Base-by-base conservation (phyloP, 2,888 invertebrate genomes). In the Gerosis bhagava region DNA sequence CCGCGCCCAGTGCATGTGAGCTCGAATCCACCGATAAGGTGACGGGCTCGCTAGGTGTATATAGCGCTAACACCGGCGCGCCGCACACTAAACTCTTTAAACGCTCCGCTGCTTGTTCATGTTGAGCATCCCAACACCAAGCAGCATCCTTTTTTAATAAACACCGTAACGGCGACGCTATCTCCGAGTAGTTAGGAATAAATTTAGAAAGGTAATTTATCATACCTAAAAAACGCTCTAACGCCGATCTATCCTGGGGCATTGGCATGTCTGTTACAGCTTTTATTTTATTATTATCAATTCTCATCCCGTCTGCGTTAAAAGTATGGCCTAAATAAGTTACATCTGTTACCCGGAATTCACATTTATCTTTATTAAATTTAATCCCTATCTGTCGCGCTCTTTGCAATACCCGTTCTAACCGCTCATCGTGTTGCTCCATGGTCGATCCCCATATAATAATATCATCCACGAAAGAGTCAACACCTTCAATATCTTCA, bases 281-380 rank as follows among this genome's bases (percentile, higher is more conserved):
- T 19, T 44, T 54, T n/a, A 57, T 10, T 35, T 51, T 57, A 29
- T 32, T 15, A 1, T n/a, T 4, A 34, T 60, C 57, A 3, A 43
- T 32, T 41, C 26, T 42, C 53, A 60, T 57, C 2, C 56, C 57
- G 6, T 52, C 37, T 26, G 10, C 26, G 34, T 40, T 35, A 34
- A 61, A 59, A 15, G 50, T 31, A 15, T 59, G 59, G 10, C 56
- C 59, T 11, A 59, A 35, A 31, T 56, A 57, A 1, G 17, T 49
- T 3, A 61, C 50, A 28, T 61, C 53, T 5, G 13, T n/a, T 1
- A 53, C 39, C n/a, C 37, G 5, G 7, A 43, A 11, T 21, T 28
- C 26, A 39, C 49, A 49, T 21, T 43, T 49, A 8, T 39, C 26
- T 21, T 44, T 49, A 16, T 57, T 57, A 43, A 62, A 60, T 43